Evolutionary conservation across 2,888 invertebrate species (phyloP), one percentile per base, ranked within the genome.

Genomic region (Callinectes sapidus): DNA sequence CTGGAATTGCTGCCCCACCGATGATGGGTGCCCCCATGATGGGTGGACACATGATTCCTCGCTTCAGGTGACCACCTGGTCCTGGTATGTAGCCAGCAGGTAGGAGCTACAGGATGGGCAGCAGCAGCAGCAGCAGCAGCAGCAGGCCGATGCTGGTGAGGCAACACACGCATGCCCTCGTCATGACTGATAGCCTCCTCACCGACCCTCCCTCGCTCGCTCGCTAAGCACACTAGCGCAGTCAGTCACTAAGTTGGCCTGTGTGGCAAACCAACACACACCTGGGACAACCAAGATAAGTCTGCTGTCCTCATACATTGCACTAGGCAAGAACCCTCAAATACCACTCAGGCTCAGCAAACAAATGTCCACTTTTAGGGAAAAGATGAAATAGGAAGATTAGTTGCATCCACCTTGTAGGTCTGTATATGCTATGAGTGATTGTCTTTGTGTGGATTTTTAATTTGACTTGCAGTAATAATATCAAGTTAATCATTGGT

Each of bases 21-120:
- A 94, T 94, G 94, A 94, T 94, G 93, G 94, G 94, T 18, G 92
- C 91, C 85, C 94, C 89, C 39, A 94, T 94, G 92, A 91, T 94
- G 94, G 94, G 94, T 48, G 94, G 91, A 55, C 94, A 94, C 86
- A 94, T 94, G 94, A 93, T 94, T 66, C 94, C 94, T 54, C 93
- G 94, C 93, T 94, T 94, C 93, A 94, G 94, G 94, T 94, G 94
- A 94, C 94, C 90, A 55, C 89, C 89, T n/a, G 91, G 89, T 39
- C 91, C 91, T 87, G 93, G 93, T 93, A 93, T 93, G 93, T 93
- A 93, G 77, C 91, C 93, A 93, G 93, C 91, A 93, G 93, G 93
- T 93, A 93, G 93, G 93, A 90, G 89, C 87, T 81, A 88, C 90
- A 87, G 90, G 86, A 92, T 61, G 77, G 39, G 90, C 89, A 87